Base-by-base conservation (phyloP, 2,888 invertebrate species). In the Drosophila kokeensis region DNA sequence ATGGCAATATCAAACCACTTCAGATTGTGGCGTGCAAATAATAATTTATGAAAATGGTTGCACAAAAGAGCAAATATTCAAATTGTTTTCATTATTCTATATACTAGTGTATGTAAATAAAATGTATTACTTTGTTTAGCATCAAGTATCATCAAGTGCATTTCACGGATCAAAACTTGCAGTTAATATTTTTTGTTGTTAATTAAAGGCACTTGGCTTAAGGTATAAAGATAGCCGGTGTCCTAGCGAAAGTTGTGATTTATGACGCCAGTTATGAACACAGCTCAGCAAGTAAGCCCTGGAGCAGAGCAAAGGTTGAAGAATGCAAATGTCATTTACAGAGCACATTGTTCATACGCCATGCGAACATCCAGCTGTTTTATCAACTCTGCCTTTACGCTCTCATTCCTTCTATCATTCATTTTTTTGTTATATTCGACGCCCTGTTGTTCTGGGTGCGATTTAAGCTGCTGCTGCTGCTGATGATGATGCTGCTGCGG, bases 261-360 rank as follows among this genome's bases (percentile, higher is more conserved):
- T 49, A 52, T 29, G n/a, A 42, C 48, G 75, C 21, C 50, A 53
- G 21, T 52, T 55, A 36, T 55, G 73, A 66, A 54, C 75, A 63
- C 62, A 62, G 68, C 54, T 48, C 36, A 27, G 40, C 40, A 54
- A 50, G 63, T 65, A 58, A 52, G 64, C 11, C 24, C 21, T 24
- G n/a, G 50, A 55, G 74, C n/a, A 53, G 50, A 42, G 53, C 15
- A 45, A 64, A 67, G 67, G 68, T 54, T 54, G 75, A 70, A 66
- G 75, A 67, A 74, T 77, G 77, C 63, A 77, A 77, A 77, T 77
- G 61, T 62, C 60, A 49, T 60, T 53, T 57, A 45, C 61, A 78
- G 53, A 63, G 42, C 69, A 62, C 69, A 79, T 79, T 65, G 67
- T 81, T 77, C 81, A 79, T 77, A 81, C 78, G 79, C 78, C 67